Percentiles rank a stretch among this genome's conserved stretches.
Evolutionary conservation across 1,140 invertebrate species (phyloP).

Genomic region (Zaprionus lachaisei): DNA sequence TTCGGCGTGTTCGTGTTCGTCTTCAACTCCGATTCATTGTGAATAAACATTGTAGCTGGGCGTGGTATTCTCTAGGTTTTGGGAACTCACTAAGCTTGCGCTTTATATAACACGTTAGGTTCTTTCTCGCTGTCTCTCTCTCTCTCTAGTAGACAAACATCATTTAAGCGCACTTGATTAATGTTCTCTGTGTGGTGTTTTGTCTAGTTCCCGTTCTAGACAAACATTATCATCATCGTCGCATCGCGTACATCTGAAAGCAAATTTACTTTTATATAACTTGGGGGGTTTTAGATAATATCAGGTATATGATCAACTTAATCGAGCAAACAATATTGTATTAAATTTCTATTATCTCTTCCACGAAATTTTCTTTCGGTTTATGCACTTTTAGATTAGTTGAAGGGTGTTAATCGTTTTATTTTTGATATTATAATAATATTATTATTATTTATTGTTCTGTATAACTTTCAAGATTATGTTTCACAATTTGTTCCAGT

Average conservation of each 20-base stretch:
- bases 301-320: neutral
- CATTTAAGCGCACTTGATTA: constrained; percentile 19
- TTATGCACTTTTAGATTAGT: neutral
- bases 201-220: constrained; percentile 40
- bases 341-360: neutral
- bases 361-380: neutral
- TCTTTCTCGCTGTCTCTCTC: neutral
- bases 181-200: neutral
- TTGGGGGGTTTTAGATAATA: neutral
- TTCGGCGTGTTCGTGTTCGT: constrained; percentile 34
- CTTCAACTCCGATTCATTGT: constrained; percentile 66
- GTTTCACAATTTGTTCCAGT: neutral
- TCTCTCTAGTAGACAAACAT: constrained; percentile 12
- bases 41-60: constrained; percentile 63
- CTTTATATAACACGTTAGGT: constrained; percentile 1
- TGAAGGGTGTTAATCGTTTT: neutral
- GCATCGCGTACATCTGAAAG: constrained; percentile 56
- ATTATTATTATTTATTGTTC: neutral
- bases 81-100: constrained; percentile 6
- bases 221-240: constrained; percentile 60
- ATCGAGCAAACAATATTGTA: neutral
- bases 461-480: too few relatives aligned
- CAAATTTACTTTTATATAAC: constrained; percentile 48
- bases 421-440: neutral
- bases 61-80: constrained; percentile 1